Evolutionary conservation across 2,888 invertebrate genomes (phyloP), one percentile per base, ranked within the genome.

Genomic region (Aricia artaxerxes): DNA sequence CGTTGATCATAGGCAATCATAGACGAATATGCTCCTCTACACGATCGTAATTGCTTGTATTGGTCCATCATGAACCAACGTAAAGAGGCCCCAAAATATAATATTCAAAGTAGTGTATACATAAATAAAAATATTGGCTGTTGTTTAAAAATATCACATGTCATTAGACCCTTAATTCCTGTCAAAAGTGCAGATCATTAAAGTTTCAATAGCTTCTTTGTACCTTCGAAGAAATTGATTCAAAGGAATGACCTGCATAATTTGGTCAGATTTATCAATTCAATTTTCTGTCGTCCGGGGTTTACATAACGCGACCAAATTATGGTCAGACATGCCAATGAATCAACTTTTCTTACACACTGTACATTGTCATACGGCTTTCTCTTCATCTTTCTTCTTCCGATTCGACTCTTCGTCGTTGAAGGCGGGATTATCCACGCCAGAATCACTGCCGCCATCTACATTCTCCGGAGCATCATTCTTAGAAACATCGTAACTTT

Each of bases 381-480:
- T 89, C 72, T 72, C 85, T 79, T 86, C 87, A 79, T 88, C 85
- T 82, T 88, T 91, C 84, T 83, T 90, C 11, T 81, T 80, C 61
- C 88, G 88, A 81, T 83, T 86, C 2, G 82, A 60, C 11, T 94
- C 94, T 1, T 86, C 89, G 61, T 94, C 94, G 77, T 83, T 90
- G 82, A 88, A 94, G 4, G 93, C 92, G 1, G 90, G 94, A 82
- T 94, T 94, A 78, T 94, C 94, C 1, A 94, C 92, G 13, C 94
- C 94, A 2, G 93, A 93, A 81, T 94, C 94, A 80, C 92, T 94
- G 80, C 92, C 86, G 87, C 94, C 94, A 90, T 94, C 94, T 89
- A 85, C 88, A 81, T 85, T 89, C 81, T 93, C 92, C 0, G 86
- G 77, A 0, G 85, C 84, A 79, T 89, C 85, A 85, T 90, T 91